Evolutionary conservation across 2,888 invertebrate species (phyloP).

Genomic region (Colletes collaris): DNA sequence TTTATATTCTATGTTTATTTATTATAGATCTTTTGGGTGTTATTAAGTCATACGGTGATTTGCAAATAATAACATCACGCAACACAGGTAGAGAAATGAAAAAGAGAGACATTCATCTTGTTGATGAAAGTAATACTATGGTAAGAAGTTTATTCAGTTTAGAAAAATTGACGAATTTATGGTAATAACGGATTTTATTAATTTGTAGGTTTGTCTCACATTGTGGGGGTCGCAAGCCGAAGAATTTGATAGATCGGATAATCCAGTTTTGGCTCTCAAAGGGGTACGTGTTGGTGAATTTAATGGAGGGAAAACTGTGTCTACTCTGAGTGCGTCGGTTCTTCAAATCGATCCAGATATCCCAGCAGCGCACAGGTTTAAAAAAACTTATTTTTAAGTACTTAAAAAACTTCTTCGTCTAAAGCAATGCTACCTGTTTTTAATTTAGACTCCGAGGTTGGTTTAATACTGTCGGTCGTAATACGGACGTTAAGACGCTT

Average conservation of each 20-base stretch:
- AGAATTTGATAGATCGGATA: conserved; percentile 89
- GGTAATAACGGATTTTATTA: neutral
- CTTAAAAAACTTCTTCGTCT: no score
- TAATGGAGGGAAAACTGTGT: conserved; percentile 90
- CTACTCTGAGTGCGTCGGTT: conserved; percentile 85
- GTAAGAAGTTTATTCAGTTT: conserved; percentile 81
- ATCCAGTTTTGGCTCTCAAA: conserved; percentile 94
- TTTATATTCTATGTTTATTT: neutral
- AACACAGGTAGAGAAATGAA: conserved; percentile 92
- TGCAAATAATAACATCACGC: conserved; percentile 89
- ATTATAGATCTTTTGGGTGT: conserved; percentile 93
- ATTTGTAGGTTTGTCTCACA: conserved; percentile 85
- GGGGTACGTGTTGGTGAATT: conserved; percentile 94
- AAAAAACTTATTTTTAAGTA: conserved; percentile 35
- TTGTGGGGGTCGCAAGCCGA: conserved; percentile 96
- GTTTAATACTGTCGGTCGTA: conserved; percentile 92
- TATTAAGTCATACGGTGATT: conserved; percentile 89
- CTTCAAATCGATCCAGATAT: conserved; percentile 95
- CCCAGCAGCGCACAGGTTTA: conserved; percentile 89
- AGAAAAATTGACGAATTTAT: neutral
- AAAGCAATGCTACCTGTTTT: neutral
- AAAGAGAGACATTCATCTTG: conserved; percentile 94
- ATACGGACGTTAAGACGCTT: conserved; percentile 87
- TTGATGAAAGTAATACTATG: conserved; percentile 92
- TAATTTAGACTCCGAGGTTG: conserved; percentile 89